phyloP scores from a whole-genome alignment of 2,888 invertebrate species.

The Noctua janthina region DNA sequence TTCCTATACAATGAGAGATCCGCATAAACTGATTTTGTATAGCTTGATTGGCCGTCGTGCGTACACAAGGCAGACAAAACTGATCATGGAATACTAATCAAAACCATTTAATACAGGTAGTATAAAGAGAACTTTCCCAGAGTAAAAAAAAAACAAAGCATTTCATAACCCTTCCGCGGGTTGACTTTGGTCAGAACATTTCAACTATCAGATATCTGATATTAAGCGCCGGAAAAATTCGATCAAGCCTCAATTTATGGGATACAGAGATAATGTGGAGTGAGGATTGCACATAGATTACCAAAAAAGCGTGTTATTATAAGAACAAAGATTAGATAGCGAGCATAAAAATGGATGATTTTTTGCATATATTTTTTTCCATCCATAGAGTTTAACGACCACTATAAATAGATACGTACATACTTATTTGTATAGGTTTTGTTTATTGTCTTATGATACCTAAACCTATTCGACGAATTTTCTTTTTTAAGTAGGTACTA shows the following conservation, averaged over 20 bases:
- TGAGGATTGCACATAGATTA: constrained; percentile 36
- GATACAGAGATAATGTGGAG: constrained; percentile 38
- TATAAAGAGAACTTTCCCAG: not conserved
- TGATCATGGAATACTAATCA: not conserved
- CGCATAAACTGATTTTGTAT: too few relatives aligned
- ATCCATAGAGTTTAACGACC: not conserved
- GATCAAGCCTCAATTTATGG: constrained; percentile 17
- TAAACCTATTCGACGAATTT: constrained; percentile 4
- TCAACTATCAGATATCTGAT: not conserved
- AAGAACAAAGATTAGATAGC: constrained; percentile 37
- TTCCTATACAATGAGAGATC: too few relatives aligned
- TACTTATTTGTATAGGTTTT: not conserved
- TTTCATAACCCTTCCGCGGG: not conserved
- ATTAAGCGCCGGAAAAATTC: constrained; percentile 15
- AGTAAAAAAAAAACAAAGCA: not conserved
- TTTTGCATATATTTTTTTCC: not conserved
- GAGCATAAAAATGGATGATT: not conserved
- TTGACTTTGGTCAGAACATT: not conserved
- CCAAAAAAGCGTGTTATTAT: not conserved
- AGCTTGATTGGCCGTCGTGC: too few relatives aligned
- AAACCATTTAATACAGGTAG: not conserved
- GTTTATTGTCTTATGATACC: constrained; percentile 18
- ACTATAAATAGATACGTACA: not conserved
- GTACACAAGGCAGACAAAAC: not conserved
- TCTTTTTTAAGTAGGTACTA: not conserved